These are phyloP conservation scores for Chauna torquata DNA, from an alignment of 2,113 vertebrate species.

Conservation along the genomic window DNA sequence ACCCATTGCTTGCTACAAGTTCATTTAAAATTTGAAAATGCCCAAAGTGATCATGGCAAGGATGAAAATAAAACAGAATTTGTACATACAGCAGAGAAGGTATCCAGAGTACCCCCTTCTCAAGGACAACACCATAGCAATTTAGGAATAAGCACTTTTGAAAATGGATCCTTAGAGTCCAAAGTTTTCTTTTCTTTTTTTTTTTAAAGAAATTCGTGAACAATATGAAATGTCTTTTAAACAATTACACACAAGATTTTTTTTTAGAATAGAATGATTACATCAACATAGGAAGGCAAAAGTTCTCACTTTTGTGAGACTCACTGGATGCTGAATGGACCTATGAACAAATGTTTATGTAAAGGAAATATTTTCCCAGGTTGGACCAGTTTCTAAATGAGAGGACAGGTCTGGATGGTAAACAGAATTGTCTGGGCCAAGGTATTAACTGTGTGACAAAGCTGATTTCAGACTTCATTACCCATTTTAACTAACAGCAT, in stretches of 20 bases:
- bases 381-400: not conserved
- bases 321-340: not conserved
- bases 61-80: not conserved
- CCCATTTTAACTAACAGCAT: not conserved
- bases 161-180: not conserved
- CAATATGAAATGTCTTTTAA: not conserved
- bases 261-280: not conserved
- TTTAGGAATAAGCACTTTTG: not conserved
- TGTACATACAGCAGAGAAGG: not conserved
- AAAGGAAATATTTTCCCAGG: not conserved
- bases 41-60: not conserved
- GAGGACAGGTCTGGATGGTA: not conserved
- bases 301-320: not conserved
- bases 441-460: not conserved
- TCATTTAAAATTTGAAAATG: constrained; percentile 1
- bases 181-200: not conserved
- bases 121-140: not conserved
- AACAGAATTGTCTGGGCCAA: not conserved
- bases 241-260: not conserved
- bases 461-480: not conserved
- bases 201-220: not conserved
- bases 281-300: not conserved
- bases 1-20: not conserved
- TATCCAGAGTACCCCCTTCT: not conserved
- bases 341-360: not conserved